Evolutionary conservation across 2,888 invertebrate genomes (phyloP).

Genomic region (Ormia ochracea): DNA sequence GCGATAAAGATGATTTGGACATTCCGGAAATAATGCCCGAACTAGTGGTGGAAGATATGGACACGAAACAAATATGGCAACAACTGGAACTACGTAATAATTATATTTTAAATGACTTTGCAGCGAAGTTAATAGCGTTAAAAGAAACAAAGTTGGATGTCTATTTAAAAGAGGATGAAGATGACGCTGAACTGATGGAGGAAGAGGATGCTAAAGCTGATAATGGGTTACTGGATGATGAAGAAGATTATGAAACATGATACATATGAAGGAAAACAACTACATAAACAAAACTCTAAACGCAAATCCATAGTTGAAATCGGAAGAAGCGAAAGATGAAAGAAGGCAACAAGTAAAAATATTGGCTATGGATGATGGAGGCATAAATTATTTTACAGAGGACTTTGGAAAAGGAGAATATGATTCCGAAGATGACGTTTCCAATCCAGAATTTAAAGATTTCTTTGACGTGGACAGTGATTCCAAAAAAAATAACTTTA

Average conservation of each 20-base stretch:
- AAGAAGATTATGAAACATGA: slow-evolving; percentile 64
- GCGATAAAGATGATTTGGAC: slow-evolving; percentile 77
- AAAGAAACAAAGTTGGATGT: slow-evolving; percentile 76
- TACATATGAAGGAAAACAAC: background rate
- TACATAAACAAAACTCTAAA: slow-evolving; percentile 44
- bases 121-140: slow-evolving; percentile 80
- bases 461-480: slow-evolving; percentile 80
- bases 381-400: slow-evolving; percentile 82
- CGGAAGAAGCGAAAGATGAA: slow-evolving; percentile 84
- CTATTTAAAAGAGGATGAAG: slow-evolving; percentile 61
- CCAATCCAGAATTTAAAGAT: slow-evolving; percentile 81
- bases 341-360: slow-evolving; percentile 73
- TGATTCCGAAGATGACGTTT: slow-evolving; percentile 72
- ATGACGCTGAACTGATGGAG: slow-evolving; percentile 30
- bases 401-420: slow-evolving; percentile 77
- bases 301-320: slow-evolving; percentile 85
- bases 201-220: slow-evolving; percentile 5
- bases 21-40: slow-evolving; percentile 80
- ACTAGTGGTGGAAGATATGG: slow-evolving; percentile 87
- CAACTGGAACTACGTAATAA: slow-evolving; percentile 84
- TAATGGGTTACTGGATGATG: slow-evolving; percentile 42
- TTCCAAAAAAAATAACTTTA: slow-evolving; percentile 23
- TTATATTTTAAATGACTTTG: slow-evolving; percentile 63
- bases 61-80: slow-evolving; percentile 96
- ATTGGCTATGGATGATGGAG: slow-evolving; percentile 74